Percentiles rank a stretch among this genome's conserved stretches.
phyloP scores from a whole-genome alignment of 2,888 invertebrate species.

The Dugesia japonica region DNA sequence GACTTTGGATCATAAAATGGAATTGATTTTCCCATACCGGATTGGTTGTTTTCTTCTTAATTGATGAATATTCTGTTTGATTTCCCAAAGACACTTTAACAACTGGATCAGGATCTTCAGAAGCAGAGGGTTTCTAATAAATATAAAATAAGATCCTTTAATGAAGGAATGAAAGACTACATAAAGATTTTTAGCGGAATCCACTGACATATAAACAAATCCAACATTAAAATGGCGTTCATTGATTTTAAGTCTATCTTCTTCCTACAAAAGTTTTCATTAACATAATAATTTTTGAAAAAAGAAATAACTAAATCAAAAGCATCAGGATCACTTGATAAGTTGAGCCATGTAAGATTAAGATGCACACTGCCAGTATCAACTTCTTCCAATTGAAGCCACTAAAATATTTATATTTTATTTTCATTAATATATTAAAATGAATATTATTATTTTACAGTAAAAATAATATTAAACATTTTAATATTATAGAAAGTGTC shows the following conservation, averaged over 20 bases:
- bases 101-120: conserved; percentile 27
- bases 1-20: conserved; percentile 10
- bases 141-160: no score
- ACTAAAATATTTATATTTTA: conserved; percentile 44
- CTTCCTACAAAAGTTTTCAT: not conserved
- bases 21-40: conserved; percentile 25
- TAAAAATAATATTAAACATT: no score
- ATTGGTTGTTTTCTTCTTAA: conserved; percentile 17
- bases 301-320: conserved; percentile 57
- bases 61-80: not conserved
- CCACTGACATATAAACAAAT: not conserved
- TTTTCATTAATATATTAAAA: not conserved
- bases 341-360: conserved; percentile 69
- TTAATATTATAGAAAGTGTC: no score
- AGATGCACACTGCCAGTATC: conserved; percentile 82
- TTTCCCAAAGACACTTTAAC: conserved; percentile 21
- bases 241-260: not conserved
- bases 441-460: no score
- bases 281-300: not conserved
- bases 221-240: not conserved
- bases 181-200: not conserved
- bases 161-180: no score
- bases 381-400: conserved; percentile 81
- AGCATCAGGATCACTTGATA: conserved; percentile 59
- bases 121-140: not conserved